Conservation (phyloP, 2,888 invertebrate genomes). For the Mesochorus sp. region DNA sequence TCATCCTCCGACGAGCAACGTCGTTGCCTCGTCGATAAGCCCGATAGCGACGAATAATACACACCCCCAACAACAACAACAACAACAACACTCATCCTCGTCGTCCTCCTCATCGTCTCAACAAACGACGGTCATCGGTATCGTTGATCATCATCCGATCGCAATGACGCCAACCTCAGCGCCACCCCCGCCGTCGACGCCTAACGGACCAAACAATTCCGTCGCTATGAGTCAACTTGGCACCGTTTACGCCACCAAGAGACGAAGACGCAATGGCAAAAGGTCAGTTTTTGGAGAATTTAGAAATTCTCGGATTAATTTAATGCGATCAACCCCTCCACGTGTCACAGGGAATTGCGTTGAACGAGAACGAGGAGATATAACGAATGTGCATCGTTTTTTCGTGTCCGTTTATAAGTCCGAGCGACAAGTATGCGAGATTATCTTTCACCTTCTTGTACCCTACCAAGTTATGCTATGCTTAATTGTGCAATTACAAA, state of each 20-base stretch:
- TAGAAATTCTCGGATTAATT: too few species aligned
- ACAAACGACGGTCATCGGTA: constrained; percentile 13
- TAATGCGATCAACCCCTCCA: too few species aligned
- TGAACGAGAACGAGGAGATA: too few species aligned
- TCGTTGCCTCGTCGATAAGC: constrained; percentile 42
- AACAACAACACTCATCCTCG: constrained; percentile 59
- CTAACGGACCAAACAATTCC: constrained; percentile 79
- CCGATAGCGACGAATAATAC: constrained; percentile 44
- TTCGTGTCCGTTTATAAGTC: too few species aligned
- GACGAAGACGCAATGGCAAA: constrained; percentile 97
- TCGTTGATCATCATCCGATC: constrained; percentile 58
- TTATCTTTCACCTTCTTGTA: too few species aligned
- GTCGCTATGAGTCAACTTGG: constrained; percentile 93
- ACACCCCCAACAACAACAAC: constrained; percentile 53
- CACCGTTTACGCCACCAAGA: constrained; percentile 98
- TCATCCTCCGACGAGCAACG: constrained; percentile 61
- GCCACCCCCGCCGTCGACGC: constrained; percentile 76
- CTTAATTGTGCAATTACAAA: too few species aligned
- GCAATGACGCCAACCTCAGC: constrained; percentile 79
- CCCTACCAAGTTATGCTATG: too few species aligned
- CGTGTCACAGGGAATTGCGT: too few species aligned
- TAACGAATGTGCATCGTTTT: too few species aligned
- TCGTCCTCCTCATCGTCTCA: constrained; percentile 58
- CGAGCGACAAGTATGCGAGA: too few species aligned
- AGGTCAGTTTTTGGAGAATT: constrained; percentile 91